A percentile compares a stretch with the other conserved stretches of the same genome.
phyloP scores from a whole-genome alignment of 2,888 invertebrate species.

The Cephus nigrinus region DNA sequence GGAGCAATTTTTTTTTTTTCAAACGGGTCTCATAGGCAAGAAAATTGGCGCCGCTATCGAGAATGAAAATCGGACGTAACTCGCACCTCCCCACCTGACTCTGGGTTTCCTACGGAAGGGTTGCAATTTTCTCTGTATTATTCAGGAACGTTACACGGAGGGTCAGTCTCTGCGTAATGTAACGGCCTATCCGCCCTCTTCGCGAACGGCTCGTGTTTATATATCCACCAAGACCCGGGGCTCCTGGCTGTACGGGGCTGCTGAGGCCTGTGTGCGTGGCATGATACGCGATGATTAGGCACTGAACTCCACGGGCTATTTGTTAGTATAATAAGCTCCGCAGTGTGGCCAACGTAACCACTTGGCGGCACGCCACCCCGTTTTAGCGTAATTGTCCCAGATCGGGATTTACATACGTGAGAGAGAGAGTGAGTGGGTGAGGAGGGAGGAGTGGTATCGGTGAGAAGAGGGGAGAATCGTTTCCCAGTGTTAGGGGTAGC shows the following conservation, averaged over 20 bases:
- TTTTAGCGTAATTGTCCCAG: slow-evolving; percentile 65
- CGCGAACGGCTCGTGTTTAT: neutral
- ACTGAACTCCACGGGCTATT: slow-evolving; percentile 63
- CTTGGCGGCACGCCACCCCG: slow-evolving; percentile 64
- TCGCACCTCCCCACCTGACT: slow-evolving; percentile 37
- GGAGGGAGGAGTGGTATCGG: slow-evolving; percentile 21
- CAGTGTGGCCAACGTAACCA: slow-evolving; percentile 64
- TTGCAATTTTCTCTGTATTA: slow-evolving; percentile 34
- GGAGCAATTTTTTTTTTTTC: neutral
- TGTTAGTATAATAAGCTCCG: slow-evolving; percentile 66
- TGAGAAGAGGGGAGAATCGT: neutral
- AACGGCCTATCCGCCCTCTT: slow-evolving; percentile 21
- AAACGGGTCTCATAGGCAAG: neutral
- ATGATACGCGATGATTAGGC: slow-evolving; percentile 66
- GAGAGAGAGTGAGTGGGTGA: neutral
- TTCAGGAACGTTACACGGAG: slow-evolving; percentile 29
- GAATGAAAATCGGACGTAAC: slow-evolving; percentile 37
- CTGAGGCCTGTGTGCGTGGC: slow-evolving; percentile 44
- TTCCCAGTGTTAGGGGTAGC: neutral
- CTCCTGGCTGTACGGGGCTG: neutral
- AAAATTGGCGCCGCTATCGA: slow-evolving; percentile 24
- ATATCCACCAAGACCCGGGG: slow-evolving; percentile 16
- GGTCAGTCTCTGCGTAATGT: slow-evolving; percentile 28
- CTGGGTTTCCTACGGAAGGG: slow-evolving; percentile 20
- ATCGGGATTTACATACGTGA: slow-evolving; percentile 62